These are phyloP conservation scores for Hemistola chrysoprasaria DNA, from an alignment of 2,888 invertebrate species.

Conservation along the genomic window DNA sequence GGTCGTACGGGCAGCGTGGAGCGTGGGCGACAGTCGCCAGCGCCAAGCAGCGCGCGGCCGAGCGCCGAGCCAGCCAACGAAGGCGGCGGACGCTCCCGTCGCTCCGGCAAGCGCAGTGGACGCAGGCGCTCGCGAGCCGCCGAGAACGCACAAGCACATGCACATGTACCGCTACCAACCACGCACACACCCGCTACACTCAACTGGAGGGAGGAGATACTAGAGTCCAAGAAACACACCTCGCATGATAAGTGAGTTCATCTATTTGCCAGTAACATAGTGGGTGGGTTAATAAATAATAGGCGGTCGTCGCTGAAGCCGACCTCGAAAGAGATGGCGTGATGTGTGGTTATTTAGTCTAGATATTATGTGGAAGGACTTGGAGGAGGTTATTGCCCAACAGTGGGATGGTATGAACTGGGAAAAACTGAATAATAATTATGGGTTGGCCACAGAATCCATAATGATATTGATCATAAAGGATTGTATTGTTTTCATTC, in stretches of 20 bases:
- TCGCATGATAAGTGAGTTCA: constrained; percentile 55
- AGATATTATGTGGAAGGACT: no score
- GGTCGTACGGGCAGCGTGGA: constrained; percentile 59
- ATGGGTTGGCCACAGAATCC: no score
- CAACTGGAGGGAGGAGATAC: constrained; percentile 76
- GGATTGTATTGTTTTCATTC: constrained; percentile 26
- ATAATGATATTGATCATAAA: no score
- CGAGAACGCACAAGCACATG: constrained; percentile 32
- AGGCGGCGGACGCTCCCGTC: constrained; percentile 35
- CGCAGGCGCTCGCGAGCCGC: constrained; percentile 37
- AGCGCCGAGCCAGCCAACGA: constrained; percentile 20
- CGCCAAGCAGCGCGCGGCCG: constrained; percentile 33
- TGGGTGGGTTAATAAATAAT: no score
- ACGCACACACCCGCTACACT: constrained; percentile 46
- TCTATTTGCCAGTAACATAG: not conserved
- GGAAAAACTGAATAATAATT: no score
- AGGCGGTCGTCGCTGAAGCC: no score
- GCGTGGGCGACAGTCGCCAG: constrained; percentile 58
- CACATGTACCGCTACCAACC: constrained; percentile 25
- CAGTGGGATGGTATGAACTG: no score
- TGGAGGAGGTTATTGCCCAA: no score
- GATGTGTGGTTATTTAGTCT: no score
- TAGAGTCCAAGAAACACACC: constrained; percentile 68
- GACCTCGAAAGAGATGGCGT: no score
- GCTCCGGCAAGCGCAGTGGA: constrained; percentile 42